Percentiles rank a stretch among this genome's conserved stretches.
Conservation (phyloP, 2,888 invertebrate genomes). For the Ophion obscuratus region DNA sequence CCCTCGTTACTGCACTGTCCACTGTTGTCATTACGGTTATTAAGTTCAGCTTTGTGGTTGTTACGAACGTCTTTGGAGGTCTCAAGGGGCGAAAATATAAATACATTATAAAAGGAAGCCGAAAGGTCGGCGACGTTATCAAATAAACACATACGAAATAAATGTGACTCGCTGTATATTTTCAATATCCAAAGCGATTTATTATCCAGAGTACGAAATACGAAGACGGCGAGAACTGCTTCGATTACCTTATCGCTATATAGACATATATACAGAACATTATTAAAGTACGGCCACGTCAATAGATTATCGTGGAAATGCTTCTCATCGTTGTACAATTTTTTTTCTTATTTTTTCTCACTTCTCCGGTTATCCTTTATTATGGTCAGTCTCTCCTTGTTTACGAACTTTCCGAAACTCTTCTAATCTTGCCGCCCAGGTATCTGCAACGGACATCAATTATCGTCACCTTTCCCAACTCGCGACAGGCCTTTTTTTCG, state of each 20-base stretch:
- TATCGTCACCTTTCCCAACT: slow-evolving; percentile 29
- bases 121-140: background rate
- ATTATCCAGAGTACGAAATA: background rate
- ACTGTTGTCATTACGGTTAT: too few relatives aligned
- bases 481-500: background rate
- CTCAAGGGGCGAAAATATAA: background rate
- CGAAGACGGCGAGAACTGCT: background rate
- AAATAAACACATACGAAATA: background rate
- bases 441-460: slow-evolving; percentile 59
- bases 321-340: slow-evolving; percentile 20
- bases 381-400: slow-evolving; percentile 4
- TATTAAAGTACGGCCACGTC: background rate
- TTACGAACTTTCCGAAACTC: slow-evolving; percentile 66
- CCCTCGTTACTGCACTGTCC: too few relatives aligned
- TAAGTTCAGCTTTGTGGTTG: too few relatives aligned
- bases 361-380: slow-evolving; percentile 15
- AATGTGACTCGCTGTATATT: background rate
- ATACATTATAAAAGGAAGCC: background rate
- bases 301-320: slow-evolving; percentile 28
- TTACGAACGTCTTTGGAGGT: too few relatives aligned
- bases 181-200: background rate
- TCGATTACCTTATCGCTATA: background rate
- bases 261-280: slow-evolving; percentile 1
- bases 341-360: background rate
- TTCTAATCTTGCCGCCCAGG: slow-evolving; percentile 56